A percentile compares a stretch with the other conserved stretches of the same genome.
Conservation (phyloP, 1,140 invertebrate species). For the Cataglyphis hispanica region DNA sequence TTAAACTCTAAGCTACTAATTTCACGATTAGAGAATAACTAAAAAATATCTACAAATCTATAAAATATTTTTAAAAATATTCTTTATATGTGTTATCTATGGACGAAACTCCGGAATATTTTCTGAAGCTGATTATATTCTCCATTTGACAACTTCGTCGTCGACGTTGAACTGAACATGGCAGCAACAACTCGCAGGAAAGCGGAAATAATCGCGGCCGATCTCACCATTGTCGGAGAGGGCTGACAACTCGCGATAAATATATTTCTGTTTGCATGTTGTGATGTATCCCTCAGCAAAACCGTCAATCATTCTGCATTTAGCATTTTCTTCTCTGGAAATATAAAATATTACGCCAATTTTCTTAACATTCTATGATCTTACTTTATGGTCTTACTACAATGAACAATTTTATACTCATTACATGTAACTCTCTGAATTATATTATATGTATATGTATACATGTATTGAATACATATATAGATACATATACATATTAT, state of each 20-base stretch:
- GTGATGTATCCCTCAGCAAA: slow-evolving; percentile 86
- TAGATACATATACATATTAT: background rate
- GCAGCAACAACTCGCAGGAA: slow-evolving; percentile 90
- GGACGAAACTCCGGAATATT: background rate
- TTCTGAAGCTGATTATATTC: background rate
- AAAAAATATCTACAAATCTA: slow-evolving; percentile 5
- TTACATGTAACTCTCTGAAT: background rate
- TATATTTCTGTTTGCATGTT: slow-evolving; percentile 89
- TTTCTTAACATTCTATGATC: slow-evolving; percentile 1
- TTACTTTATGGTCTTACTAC: background rate
- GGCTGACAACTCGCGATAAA: slow-evolving; percentile 87
- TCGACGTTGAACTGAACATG: slow-evolving; percentile 84
- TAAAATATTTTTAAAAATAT: slow-evolving; percentile 17
- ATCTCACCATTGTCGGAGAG: slow-evolving; percentile 85
- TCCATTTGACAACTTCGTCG: background rate
- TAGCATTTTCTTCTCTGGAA: slow-evolving; percentile 86
- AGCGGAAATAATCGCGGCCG: slow-evolving; percentile 85
- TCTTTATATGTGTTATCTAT: background rate
- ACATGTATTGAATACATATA: no score
- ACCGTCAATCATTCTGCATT: slow-evolving; percentile 78
- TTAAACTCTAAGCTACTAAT: slow-evolving; percentile 16
- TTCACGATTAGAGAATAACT: background rate
- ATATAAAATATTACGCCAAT: background rate
- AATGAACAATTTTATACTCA: background rate
- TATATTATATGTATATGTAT: no score